phyloP scores from a whole-genome alignment of 2,888 invertebrate species.

The Nomada flava region DNA sequence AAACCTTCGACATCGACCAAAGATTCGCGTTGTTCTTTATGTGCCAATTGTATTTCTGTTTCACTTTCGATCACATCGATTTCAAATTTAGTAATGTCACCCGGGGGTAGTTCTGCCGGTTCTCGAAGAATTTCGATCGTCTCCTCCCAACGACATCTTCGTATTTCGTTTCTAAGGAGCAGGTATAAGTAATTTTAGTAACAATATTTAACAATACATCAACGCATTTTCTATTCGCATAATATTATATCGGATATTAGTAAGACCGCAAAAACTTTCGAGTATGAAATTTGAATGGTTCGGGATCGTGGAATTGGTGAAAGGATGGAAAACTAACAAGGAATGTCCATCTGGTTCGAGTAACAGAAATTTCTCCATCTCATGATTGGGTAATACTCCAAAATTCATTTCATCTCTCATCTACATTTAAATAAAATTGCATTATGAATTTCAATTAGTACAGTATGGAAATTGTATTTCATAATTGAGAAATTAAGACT shows the following conservation, averaged over 20 bases:
- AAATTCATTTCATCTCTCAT: slow-evolving; percentile 52
- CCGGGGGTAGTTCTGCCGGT: not conserved
- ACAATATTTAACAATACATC: not conserved
- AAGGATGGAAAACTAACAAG: slow-evolving; percentile 41
- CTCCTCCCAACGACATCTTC: not conserved
- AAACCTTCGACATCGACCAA: slow-evolving; percentile 1
- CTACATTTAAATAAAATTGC: slow-evolving; percentile 30
- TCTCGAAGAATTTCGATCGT: not conserved
- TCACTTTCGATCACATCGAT: not conserved
- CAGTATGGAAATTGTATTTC: not conserved
- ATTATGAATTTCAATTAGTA: not conserved
- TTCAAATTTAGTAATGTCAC: not conserved
- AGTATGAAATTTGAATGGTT: not conserved
- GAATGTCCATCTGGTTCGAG: not conserved
- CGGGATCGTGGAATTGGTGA: not conserved
- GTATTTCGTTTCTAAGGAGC: slow-evolving; percentile 28
- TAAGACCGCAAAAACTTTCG: not conserved
- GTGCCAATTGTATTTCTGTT: not conserved
- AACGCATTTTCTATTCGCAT: not conserved
- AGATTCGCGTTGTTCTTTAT: not conserved
- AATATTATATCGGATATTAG: not conserved
- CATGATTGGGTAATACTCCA: slow-evolving; percentile 51
- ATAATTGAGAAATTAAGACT: not conserved
- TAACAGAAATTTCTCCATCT: slow-evolving; percentile 49
- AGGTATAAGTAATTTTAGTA: not conserved